Conservation (phyloP, 2,797 vertebrate genomes). For the Pantherophis vulpinus region DNA sequence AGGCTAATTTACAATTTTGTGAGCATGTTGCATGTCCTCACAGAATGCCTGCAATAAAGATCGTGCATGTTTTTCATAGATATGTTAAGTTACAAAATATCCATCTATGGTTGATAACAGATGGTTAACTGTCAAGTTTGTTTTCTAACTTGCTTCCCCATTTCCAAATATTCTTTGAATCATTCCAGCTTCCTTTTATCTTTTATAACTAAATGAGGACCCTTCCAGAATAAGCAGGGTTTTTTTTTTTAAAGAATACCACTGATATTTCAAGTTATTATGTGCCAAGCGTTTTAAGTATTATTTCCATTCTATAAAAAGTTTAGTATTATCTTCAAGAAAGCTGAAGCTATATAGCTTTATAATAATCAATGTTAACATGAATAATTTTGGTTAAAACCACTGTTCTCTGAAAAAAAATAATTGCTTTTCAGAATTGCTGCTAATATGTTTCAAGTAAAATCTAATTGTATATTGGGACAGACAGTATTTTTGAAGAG, state of each 20-base stretch:
- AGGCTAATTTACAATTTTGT: not conserved
- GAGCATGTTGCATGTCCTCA: not conserved
- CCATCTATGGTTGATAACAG: not conserved
- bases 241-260: not conserved
- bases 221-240: not conserved
- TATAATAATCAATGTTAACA: not conserved
- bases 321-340: not conserved
- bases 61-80: not conserved
- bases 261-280: not conserved
- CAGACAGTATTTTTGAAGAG: not conserved
- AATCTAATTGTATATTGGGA: not conserved
- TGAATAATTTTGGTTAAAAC: not conserved
- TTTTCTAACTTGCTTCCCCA: not conserved
- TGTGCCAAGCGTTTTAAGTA: not conserved
- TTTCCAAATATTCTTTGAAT: not conserved
- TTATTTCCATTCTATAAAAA: not conserved
- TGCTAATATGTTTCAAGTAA: not conserved
- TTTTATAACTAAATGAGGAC: not conserved
- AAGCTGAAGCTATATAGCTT: not conserved
- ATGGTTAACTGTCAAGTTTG: not conserved
- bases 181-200: not conserved
- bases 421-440: not conserved
- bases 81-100: not conserved
- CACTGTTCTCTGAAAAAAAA: too few species aligned
- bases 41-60: not conserved